Base-by-base conservation (phyloP, 2,888 invertebrate genomes). In the Ophioninae sp. region DNA sequence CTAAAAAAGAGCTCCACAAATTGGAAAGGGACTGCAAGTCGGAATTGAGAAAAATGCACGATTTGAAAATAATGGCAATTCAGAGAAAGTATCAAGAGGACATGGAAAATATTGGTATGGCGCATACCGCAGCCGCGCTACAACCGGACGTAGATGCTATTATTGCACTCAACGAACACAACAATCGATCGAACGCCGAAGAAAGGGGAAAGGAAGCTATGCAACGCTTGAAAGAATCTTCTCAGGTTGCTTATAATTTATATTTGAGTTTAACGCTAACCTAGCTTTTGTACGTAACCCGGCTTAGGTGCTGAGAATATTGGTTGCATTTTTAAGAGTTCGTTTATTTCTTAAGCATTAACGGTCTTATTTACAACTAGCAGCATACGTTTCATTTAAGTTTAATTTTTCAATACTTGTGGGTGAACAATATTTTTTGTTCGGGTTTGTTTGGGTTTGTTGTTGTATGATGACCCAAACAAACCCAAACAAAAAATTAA, bases 1-100 rank as follows among this genome's bases (percentile, higher is more conserved):
- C 94, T 83, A 91, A 92, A 67, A 93, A 93, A 39, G 94, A 95
- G 87, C 86, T 94, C 41, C 91, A 93, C 44, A 93, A 93, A 83
- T 90, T 94, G 41, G 94, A 95, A 85, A 92, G 93, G 79, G 93
- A 93, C 59, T 94, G 94, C 69, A 93, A 93, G 73, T 91, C 93
- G 56, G 94, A 95, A 85, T 87, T 95, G n/a, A 93, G 93, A 85
- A 93, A 93, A 85, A 93, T 94, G 91, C 94, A 95, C 84, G 93
- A 94, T 85, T 92, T 93, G 80, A 94, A 94, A 87, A 89, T 94
- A 17, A 86, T 93, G 81, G 93, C 93, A 51, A 88, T 94, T n/a
- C 94, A 94, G 88, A 92, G 93, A 79, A 93, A 94, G 80, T 94
- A 94, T 87, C 90, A 93, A 78, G 93, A 94, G 76, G 94, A 94